Base-by-base conservation (phyloP, 2,797 vertebrate genomes). In the Galaxias olidus region DNA sequence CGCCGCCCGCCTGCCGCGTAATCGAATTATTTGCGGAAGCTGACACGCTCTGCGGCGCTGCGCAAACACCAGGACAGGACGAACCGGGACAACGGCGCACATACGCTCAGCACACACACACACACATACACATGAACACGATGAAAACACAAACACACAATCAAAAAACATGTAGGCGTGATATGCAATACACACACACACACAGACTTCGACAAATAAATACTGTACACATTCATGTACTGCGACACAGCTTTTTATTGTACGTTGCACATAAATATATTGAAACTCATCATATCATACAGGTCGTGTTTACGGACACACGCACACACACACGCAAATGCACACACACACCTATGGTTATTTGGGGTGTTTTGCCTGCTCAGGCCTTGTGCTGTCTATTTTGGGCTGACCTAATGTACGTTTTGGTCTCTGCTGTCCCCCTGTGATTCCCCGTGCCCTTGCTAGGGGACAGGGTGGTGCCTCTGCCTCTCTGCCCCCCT, bases 1-100 rank as follows among this genome's bases (percentile, higher is more conserved):
- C 85, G 87, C 79, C 73, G 75, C 78, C 85, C 73, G 83, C 83
- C 88, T 89, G 80, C 83, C 82, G 77, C 78, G 85, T 91, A 89
- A 92, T 90, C 90, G 86, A 88, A 88, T 91, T 91, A 90, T 88
- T 87, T 80, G 66, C 78, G 76, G 86, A 90, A 91, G 87, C 85
- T 85, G 89, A 90, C 80, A 90, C 82, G 87, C 89, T 90, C 83
- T 75, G 84, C 68, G 81, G 84, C 80, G 86, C 77, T 63, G 72
- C 75, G 69, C 81, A 84, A 85, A 84, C 75, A 79, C 77, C 49
- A 15, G 12, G 18, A 68, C 44, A 64, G 72, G 77, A 80, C 52
- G 63, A 75, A 65, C 52, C 68, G 47, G 64, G 70, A 66, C 75
- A 68, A 75, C 72, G 73, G 57, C 41, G n/a, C n/a, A n/a, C n/a